Conservation (phyloP, 2,888 invertebrate genomes). For the Archips xylosteana region DNA sequence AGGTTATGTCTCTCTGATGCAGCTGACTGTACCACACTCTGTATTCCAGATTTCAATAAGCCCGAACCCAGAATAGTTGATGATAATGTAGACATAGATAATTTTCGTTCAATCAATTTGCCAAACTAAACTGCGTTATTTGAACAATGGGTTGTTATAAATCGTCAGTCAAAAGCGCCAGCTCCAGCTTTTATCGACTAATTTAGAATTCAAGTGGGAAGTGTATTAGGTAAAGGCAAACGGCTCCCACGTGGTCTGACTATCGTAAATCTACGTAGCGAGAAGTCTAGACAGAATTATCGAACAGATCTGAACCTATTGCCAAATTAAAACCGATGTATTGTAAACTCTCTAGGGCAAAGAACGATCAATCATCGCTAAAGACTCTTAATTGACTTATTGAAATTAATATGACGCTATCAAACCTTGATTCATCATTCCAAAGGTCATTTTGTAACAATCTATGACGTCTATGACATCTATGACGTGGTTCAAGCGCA, state of each 20-base stretch:
- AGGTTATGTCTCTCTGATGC: no score
- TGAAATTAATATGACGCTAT: background rate
- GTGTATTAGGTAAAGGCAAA: constrained; percentile 71
- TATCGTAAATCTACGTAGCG: constrained; percentile 73
- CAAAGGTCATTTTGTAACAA: background rate
- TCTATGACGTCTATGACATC: background rate
- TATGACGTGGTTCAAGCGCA: background rate
- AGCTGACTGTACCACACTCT: background rate
- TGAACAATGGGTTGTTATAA: constrained; percentile 54
- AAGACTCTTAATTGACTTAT: constrained; percentile 1
- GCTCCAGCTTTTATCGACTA: constrained; percentile 56
- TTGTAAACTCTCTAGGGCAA: background rate
- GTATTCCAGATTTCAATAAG: constrained; percentile 7
- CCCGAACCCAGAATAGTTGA: background rate
- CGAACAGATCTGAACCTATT: constrained; percentile 28
- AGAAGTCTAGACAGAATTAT: constrained; percentile 45
- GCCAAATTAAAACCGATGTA: constrained; percentile 26
- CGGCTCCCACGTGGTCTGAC: constrained; percentile 77
- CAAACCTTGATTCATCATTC: background rate
- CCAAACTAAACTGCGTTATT: constrained; percentile 16
- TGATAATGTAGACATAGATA: constrained; percentile 10
- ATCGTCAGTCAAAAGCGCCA: constrained; percentile 67
- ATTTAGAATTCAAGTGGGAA: constrained; percentile 63
- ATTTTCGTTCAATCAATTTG: constrained; percentile 27
- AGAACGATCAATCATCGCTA: constrained; percentile 24